Conservation (phyloP, 64 coral and sea anemone species). For the Exaiptasia diaphana region DNA sequence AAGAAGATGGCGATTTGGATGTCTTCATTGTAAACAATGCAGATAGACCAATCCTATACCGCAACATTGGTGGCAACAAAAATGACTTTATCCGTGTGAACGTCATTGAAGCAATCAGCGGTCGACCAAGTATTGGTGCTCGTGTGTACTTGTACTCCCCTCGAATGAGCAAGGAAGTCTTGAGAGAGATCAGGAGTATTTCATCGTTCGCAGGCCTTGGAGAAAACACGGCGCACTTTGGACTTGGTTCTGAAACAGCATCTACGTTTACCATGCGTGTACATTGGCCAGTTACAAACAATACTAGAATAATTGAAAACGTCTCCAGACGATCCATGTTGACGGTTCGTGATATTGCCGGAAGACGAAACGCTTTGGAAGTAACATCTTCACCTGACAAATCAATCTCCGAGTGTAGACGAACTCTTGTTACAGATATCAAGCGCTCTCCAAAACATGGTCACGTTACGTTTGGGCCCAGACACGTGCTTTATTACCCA, state of each 20-base stretch:
- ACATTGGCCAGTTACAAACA: constrained; percentile 98
- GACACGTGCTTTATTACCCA: constrained; percentile 94
- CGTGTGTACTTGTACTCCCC: constrained; percentile 78
- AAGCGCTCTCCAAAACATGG: constrained; percentile 65
- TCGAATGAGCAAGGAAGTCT: constrained; percentile 47
- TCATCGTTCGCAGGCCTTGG: constrained; percentile 75
- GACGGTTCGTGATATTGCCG: constrained; percentile 65
- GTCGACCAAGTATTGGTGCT: constrained; percentile 82
- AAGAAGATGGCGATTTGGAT: constrained; percentile 91
- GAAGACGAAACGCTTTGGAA: constrained; percentile 69
- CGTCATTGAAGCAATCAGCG: constrained; percentile 69
- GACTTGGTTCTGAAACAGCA: constrained; percentile 68
- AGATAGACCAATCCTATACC: constrained; percentile 82
- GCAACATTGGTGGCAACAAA: constrained; percentile 77
- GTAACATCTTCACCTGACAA: constrained; percentile 66
- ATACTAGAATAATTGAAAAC: constrained; percentile 84
- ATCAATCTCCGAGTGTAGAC: constrained; percentile 59
- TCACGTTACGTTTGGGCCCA: constrained; percentile 65
- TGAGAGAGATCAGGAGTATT: constrained; percentile 64
- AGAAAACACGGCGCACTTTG: constrained; percentile 76
- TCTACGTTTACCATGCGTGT: constrained; percentile 70
- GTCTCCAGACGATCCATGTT: constrained; percentile 67
- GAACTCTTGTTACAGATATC: constrained; percentile 73
- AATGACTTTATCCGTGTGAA: constrained; percentile 87
- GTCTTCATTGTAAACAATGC: constrained; percentile 78